These are phyloP conservation scores for Otolemur garnettii DNA, from an alignment of 2,113 vertebrate species.

Conservation along the genomic window DNA sequence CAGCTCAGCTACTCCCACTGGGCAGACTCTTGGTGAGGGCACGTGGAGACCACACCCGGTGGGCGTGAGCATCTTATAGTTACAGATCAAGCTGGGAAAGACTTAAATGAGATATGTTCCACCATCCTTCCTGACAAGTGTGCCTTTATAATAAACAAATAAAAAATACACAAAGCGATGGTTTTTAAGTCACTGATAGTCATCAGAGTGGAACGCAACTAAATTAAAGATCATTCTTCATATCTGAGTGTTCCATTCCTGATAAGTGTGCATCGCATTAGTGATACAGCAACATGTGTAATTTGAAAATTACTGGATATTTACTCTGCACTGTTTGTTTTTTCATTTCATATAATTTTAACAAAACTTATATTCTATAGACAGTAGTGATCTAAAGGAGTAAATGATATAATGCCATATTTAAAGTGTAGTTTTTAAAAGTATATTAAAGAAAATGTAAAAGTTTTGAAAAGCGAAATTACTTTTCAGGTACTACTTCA, in stretches of 20 bases:
- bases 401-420: neutral
- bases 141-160: neutral
- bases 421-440: neutral
- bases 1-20: neutral
- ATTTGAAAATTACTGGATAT: neutral
- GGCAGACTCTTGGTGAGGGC: too few relatives aligned
- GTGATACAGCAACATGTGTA: neutral
- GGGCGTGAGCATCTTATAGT: neutral
- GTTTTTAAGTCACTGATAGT: neutral
- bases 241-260: neutral
- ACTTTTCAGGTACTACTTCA: neutral
- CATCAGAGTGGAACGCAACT: neutral
- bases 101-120: neutral
- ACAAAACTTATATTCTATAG: neutral
- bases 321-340: neutral
- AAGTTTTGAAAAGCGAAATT: neutral
- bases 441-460: neutral
- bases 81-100: neutral
- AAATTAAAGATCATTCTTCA: neutral
- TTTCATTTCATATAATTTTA: neutral
- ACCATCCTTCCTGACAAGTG: neutral
- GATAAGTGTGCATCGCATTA: neutral
- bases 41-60: rapidly evolving
- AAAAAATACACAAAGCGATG: neutral
- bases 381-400: neutral